Percentiles rank a stretch among this genome's conserved stretches.
Evolutionary conservation across 2,113 vertebrate genomes (phyloP).

Genomic region (Agapornis roseicollis): DNA sequence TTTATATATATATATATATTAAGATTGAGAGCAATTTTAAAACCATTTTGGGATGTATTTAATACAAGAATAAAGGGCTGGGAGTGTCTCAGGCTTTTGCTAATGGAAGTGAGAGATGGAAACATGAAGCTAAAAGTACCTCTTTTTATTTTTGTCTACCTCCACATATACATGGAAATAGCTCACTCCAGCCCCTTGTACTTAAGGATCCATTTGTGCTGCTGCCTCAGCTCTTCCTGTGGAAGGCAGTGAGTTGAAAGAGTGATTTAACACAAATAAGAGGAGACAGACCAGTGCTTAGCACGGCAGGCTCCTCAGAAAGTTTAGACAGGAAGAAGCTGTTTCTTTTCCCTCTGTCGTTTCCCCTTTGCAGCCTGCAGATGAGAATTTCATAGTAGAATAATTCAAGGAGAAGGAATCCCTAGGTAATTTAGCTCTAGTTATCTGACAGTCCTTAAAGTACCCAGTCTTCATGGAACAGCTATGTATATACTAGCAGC

Average conservation of each 20-base stretch:
- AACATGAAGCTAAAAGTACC: not conserved
- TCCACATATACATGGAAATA: not conserved
- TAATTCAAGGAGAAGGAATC: slow-evolving; percentile 50
- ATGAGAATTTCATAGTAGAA: slow-evolving; percentile 57
- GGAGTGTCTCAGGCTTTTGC: not conserved
- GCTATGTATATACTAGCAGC: not conserved
- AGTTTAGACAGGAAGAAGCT: slow-evolving; percentile 68
- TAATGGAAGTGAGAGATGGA: not conserved
- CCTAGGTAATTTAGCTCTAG: slow-evolving; percentile 25
- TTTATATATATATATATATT: not conserved
- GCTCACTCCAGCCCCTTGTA: not conserved
- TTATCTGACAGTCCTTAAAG: slow-evolving; percentile 33
- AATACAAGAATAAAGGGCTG: not conserved
- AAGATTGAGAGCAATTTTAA: not conserved
- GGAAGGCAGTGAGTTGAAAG: slow-evolving; percentile 40
- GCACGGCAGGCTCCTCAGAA: slow-evolving; percentile 46
- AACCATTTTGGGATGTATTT: not conserved
- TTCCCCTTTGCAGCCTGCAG: slow-evolving; percentile 51
- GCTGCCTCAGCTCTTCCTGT: slow-evolving; percentile 26
- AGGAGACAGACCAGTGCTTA: slow-evolving; percentile 56
- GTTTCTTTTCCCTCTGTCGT: slow-evolving; percentile 52
- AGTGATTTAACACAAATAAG: slow-evolving; percentile 62
- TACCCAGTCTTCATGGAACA: not conserved
- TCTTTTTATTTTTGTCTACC: not conserved
- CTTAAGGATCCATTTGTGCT: not conserved